phyloP scores from a whole-genome alignment of 2,113 vertebrate species.

The Hemicordylus capensis region DNA sequence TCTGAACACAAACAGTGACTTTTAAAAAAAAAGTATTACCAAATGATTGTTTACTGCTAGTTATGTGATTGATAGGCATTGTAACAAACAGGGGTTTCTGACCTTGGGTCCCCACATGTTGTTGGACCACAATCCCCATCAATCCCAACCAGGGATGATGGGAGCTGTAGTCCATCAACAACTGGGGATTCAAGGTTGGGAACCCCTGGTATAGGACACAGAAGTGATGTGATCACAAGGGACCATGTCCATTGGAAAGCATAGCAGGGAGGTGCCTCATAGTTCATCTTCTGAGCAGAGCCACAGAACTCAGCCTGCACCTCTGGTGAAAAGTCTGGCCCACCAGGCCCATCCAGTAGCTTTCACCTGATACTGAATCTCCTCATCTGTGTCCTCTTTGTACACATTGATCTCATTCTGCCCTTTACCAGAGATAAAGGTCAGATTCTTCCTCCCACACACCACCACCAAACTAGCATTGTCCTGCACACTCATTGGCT shows the following conservation, averaged over 20 bases:
- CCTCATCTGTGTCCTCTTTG: background rate
- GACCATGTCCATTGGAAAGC: background rate
- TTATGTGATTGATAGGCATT: background rate
- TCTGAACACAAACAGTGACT: background rate
- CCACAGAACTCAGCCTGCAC: background rate
- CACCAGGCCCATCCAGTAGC: background rate
- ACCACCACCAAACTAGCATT: background rate
- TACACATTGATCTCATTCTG: slow-evolving; percentile 2
- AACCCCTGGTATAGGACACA: background rate
- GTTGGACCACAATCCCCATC: no score
- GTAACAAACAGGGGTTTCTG: no score
- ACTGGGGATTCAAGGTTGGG: no score
- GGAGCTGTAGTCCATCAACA: no score
- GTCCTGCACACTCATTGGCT: background rate
- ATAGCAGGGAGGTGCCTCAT: background rate
- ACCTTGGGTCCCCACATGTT: no score
- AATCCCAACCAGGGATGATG: no score
- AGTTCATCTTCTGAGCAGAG: background rate
- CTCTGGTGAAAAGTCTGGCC: background rate
- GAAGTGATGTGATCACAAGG: background rate
- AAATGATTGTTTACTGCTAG: background rate
- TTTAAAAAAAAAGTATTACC: background rate
- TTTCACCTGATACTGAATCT: background rate
- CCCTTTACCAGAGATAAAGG: background rate
- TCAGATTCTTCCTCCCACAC: background rate